Conservation (phyloP, 2,797 vertebrate species). For the Anabas testudineus region DNA sequence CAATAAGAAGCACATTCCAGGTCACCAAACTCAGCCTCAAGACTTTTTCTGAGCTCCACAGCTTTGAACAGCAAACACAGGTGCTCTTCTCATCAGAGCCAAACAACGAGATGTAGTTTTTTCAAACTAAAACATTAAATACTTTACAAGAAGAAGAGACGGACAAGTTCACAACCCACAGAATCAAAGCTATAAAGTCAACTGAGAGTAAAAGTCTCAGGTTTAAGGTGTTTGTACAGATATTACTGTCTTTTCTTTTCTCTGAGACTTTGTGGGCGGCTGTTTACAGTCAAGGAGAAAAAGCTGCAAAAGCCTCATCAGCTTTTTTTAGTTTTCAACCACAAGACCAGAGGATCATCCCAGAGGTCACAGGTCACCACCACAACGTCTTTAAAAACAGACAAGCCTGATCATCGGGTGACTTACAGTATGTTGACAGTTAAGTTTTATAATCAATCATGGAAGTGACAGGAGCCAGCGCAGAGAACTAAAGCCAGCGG, state of each 20-base stretch:
- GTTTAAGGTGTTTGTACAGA: slow-evolving; percentile 1
- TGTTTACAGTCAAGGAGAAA: background rate
- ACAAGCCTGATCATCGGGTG: too few relatives aligned
- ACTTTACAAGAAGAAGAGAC: background rate
- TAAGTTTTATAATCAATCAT: background rate
- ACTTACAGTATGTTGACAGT: background rate
- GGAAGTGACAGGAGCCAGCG: too few relatives aligned
- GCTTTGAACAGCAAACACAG: slow-evolving; percentile 9
- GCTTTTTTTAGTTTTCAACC: background rate
- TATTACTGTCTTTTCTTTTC: background rate
- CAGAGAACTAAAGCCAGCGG: too few relatives aligned
- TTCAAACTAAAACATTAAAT: background rate
- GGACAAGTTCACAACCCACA: background rate
- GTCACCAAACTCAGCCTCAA: slow-evolving; percentile 34
- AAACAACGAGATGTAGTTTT: background rate
- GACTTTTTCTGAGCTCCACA: background rate
- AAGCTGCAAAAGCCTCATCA: background rate
- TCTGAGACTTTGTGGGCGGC: background rate
- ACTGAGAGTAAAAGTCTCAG: background rate
- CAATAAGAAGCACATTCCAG: slow-evolving; percentile 38
- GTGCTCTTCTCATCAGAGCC: slow-evolving; percentile 39
- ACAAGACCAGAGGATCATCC: background rate
- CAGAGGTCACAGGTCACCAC: slow-evolving; percentile 1
- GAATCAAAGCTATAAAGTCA: background rate
- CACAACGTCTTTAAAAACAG: background rate